Evolutionary conservation across 1,140 invertebrate species (phyloP).

Genomic region (Lamellibrachia luymesi): DNA sequence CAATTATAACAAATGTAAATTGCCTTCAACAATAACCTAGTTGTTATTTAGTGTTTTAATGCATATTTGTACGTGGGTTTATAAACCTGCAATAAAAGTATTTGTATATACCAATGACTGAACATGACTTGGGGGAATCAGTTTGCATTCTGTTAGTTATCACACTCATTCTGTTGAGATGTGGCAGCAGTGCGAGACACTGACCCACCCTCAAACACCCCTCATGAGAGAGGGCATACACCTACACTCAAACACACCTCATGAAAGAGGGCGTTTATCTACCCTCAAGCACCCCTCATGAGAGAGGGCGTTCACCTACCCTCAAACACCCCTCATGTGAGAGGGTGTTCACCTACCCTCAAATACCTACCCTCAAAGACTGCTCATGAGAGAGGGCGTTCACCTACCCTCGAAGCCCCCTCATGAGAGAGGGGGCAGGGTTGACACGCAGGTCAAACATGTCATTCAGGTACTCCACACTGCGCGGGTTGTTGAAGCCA

Average conservation of each 20-base stretch:
- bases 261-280: constrained; percentile 29
- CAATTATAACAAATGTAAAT: too few species aligned
- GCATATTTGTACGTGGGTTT: too few species aligned
- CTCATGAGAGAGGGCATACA: constrained; percentile 54
- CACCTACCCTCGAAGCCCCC: too few species aligned
- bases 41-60: too few species aligned
- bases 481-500: constrained; percentile 88
- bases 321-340: constrained; percentile 10
- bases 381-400: neutral
- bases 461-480: constrained; percentile 75
- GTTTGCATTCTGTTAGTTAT: too few species aligned
- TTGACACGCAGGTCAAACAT: constrained; percentile 66
- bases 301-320: constrained; percentile 57
- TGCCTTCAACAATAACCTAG: too few species aligned
- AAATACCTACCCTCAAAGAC: neutral
- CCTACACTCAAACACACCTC: constrained; percentile 39
- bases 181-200: neutral
- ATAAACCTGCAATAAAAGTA: too few species aligned
- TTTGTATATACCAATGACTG: too few species aligned
- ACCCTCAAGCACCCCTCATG: constrained; percentile 31
- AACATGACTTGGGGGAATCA: too few species aligned
- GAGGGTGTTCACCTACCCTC: too few species aligned
- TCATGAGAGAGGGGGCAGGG: neutral
- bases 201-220: neutral
- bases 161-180: neutral